phyloP scores from a whole-genome alignment of 30 jellyfish, hydroid and myxozoan species.

The Cassiopea xamachana region DNA sequence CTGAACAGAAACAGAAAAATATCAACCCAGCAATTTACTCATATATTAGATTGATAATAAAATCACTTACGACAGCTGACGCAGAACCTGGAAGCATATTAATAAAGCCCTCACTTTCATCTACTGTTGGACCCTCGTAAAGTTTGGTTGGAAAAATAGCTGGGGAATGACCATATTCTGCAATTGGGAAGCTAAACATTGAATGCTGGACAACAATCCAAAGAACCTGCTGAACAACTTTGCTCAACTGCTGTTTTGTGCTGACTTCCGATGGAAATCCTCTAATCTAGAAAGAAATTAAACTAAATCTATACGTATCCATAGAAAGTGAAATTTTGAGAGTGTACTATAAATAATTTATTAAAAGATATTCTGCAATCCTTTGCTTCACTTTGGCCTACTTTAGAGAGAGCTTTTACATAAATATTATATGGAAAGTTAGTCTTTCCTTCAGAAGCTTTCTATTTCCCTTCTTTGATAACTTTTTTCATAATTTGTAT shows the following conservation, averaged over 20 bases:
- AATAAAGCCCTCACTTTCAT: neutral
- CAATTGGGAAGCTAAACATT: slow-evolving; percentile 36
- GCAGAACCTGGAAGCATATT: slow-evolving; percentile 11
- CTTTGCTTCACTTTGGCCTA: no score
- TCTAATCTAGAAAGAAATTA: neutral
- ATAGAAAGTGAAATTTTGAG: no score
- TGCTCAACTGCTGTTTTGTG: neutral
- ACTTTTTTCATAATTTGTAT: no score
- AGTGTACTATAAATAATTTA: no score
- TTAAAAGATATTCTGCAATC: no score
- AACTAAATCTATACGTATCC: neutral
- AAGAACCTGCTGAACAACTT: neutral
- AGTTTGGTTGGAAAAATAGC: slow-evolving; percentile 39
- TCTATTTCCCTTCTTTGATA: no score
- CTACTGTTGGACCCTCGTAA: neutral
- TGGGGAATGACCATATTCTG: slow-evolving; percentile 39
- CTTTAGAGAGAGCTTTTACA: no score
- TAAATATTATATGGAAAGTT: no score
- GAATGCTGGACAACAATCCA: slow-evolving; percentile 70
- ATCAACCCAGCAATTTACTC: neutral
- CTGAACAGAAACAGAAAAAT: neutral
- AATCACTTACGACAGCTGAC: slow-evolving; percentile 22
- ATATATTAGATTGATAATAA: no score
- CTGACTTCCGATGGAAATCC: slow-evolving; percentile 21
- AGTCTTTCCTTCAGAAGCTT: no score